phyloP scores from a whole-genome alignment of 2,797 vertebrate species.

The Sebastes nivosus region DNA sequence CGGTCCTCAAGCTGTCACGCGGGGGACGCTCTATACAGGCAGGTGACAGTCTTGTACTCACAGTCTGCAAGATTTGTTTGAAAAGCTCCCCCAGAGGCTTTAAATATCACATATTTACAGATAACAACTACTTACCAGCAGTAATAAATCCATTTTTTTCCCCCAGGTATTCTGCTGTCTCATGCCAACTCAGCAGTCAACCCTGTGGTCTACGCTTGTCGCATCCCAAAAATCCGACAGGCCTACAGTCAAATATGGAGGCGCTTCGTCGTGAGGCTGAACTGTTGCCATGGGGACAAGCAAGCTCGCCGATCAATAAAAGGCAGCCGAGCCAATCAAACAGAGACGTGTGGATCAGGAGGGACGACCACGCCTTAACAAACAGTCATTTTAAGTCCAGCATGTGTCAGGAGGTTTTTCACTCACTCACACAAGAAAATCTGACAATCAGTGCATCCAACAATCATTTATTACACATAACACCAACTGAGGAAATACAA shows the following conservation, averaged over 20 bases:
- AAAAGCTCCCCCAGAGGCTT: background rate
- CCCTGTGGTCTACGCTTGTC: slow-evolving; percentile 87
- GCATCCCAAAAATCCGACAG: slow-evolving; percentile 87
- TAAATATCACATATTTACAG: background rate
- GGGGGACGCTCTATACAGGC: slow-evolving; percentile 57
- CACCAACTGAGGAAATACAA: background rate
- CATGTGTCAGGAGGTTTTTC: background rate
- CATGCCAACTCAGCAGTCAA: slow-evolving; percentile 89
- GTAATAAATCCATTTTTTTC: background rate
- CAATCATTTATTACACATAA: slow-evolving; percentile 6
- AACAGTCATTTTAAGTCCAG: background rate
- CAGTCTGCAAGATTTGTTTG: background rate
- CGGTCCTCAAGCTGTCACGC: slow-evolving; percentile 38
- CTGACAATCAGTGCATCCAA: background rate
- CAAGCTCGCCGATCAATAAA: slow-evolving; percentile 4
- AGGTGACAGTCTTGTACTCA: slow-evolving; percentile 2
- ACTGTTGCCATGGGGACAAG: slow-evolving; percentile 36
- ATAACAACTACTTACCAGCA: background rate
- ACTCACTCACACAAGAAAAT: background rate
- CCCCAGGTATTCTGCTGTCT: slow-evolving; percentile 83
- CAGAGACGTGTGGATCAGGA: slow-evolving; percentile 5
- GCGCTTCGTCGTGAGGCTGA: slow-evolving; percentile 63
- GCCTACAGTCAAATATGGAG: slow-evolving; percentile 84
- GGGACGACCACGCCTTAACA: background rate
- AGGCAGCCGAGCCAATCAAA: slow-evolving; percentile 21